Evolutionary conservation across 2,888 invertebrate genomes (phyloP).

Genomic region (Folsomia candida): DNA sequence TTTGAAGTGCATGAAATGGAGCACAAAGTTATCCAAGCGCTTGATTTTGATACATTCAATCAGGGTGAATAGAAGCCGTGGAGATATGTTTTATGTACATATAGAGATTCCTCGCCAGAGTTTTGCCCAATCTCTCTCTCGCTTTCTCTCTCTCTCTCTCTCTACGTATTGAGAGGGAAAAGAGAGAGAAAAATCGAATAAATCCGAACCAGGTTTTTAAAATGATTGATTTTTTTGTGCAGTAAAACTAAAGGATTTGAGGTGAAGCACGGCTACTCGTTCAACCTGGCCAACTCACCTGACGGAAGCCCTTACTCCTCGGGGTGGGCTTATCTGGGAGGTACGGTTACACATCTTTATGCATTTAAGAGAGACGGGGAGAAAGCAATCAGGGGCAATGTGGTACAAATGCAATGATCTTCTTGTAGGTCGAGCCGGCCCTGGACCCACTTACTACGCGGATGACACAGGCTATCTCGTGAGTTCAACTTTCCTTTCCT

Average conservation of each 20-base stretch:
- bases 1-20: not conserved
- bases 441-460: slow-evolving; percentile 9
- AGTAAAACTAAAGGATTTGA: slow-evolving; percentile 16
- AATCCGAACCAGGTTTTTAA: not conserved
- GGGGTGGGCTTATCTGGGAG: slow-evolving; percentile 18
- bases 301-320: slow-evolving; percentile 14
- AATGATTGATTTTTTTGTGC: slow-evolving; percentile 1
- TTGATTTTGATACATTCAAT: slow-evolving; percentile 1
- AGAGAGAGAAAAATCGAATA: not conserved
- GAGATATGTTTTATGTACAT: too few species aligned
- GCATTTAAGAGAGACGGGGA: too few species aligned
- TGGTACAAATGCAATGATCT: too few species aligned
- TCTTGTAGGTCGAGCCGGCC: slow-evolving; percentile 14
- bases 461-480: not conserved
- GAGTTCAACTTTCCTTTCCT: not conserved
- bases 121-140: not conserved
- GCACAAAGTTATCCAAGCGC: not conserved
- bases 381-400: too few species aligned
- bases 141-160: not conserved
- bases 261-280: slow-evolving; percentile 12
- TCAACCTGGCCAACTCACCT: not conserved
- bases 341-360: too few species aligned
- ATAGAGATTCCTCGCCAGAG: not conserved
- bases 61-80: not conserved
- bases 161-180: not conserved